Percentiles rank a stretch among this genome's conserved stretches.
Evolutionary conservation across 2,888 invertebrate genomes (phyloP).

Genomic region (Toxonevra muliebris): DNA sequence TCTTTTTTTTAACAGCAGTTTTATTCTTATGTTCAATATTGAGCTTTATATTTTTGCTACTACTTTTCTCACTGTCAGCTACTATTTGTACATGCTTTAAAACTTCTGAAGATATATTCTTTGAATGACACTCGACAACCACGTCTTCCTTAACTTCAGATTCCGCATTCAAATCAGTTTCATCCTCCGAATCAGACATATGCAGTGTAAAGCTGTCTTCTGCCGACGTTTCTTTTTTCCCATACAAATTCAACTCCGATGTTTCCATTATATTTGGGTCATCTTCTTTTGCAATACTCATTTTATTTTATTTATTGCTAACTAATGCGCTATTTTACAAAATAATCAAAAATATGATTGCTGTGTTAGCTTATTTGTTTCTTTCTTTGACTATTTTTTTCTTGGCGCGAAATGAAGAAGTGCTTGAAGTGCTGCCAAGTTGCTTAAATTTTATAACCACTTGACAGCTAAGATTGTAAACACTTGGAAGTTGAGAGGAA

Average conservation of each 20-base stretch:
- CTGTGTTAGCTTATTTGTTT: background rate
- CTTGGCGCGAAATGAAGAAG: background rate
- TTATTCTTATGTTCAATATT: background rate
- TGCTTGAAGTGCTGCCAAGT: constrained; percentile 14
- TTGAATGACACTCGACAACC: no score
- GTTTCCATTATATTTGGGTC: constrained; percentile 31
- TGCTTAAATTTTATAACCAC: background rate
- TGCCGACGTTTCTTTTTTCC: constrained; percentile 50
- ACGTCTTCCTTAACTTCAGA: no score
- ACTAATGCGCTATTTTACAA: background rate
- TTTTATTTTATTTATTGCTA: constrained; percentile 13
- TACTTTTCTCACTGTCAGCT: background rate
- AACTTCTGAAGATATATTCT: background rate
- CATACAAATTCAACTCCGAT: constrained; percentile 42
- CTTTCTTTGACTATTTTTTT: background rate
- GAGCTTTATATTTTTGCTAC: background rate
- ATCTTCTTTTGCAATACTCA: constrained; percentile 11
- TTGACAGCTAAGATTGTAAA: background rate
- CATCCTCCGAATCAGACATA: constrained; percentile 56
- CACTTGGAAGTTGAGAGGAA: no score
- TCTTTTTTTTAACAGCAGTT: constrained; percentile 17
- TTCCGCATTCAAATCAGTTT: constrained; percentile 29
- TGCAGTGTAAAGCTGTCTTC: constrained; percentile 53
- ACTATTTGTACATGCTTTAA: background rate
- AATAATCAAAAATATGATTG: background rate